These are phyloP conservation scores for Arrhopalites spinosus DNA, from an alignment of 2,888 invertebrate genomes.

Conservation along the genomic window DNA sequence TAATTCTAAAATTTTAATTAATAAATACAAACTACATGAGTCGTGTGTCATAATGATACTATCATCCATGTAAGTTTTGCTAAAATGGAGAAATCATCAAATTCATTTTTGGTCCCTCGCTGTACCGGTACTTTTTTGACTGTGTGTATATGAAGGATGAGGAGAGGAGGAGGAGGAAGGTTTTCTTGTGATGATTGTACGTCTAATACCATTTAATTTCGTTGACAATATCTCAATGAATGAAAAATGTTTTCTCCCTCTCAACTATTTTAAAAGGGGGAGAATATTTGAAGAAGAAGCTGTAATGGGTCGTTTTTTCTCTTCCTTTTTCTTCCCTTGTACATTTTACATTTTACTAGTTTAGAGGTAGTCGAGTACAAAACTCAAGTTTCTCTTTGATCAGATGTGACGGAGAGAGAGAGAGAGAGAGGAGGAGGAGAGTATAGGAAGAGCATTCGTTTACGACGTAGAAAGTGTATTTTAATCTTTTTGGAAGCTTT, in stretches of 20 bases:
- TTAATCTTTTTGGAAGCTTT: slow-evolving; percentile 13
- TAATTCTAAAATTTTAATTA: no score
- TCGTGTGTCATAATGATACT: no score
- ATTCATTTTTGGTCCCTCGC: no score
- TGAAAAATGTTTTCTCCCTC: not conserved
- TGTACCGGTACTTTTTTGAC: no score
- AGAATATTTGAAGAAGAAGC: not conserved
- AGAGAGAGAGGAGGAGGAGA: not conserved
- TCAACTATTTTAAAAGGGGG: not conserved
- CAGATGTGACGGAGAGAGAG: slow-evolving; percentile 10
- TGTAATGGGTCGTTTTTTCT: not conserved
- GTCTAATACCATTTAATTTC: not conserved
- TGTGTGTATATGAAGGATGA: no score
- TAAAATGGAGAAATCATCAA: no score
- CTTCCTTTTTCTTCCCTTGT: not conserved
- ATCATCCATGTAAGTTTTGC: no score
- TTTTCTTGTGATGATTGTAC: no score
- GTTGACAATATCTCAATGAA: not conserved
- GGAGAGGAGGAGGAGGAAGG: no score
- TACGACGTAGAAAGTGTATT: slow-evolving; percentile 6
- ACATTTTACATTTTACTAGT: no score
- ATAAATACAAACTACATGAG: no score
- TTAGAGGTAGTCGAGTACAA: not conserved
- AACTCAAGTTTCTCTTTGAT: not conserved
- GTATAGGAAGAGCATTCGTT: not conserved